Base-by-base conservation (phyloP, 2,888 invertebrate genomes). In the Thalpophila matura region DNA sequence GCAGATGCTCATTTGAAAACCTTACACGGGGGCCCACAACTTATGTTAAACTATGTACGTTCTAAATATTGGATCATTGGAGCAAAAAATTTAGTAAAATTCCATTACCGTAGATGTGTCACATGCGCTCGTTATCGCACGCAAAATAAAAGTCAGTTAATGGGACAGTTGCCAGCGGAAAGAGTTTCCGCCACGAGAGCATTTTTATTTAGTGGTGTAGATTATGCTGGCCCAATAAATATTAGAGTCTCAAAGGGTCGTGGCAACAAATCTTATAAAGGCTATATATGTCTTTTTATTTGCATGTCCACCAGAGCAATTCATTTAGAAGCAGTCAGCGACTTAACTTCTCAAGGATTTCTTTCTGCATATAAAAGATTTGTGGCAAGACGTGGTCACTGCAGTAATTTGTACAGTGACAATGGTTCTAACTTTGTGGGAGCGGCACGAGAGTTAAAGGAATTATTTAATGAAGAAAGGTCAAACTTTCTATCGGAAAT, bases 181-280 rank as follows among this genome's bases (percentile, higher is more conserved):
- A 29, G 29, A 29, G 29, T 29, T 3, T 10, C 29, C 7, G 10
- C 12, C 2, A 12, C 12, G 2, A 29, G 29, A 29, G 4, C 45
- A 1, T 45, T 45, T 29, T 12, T 45, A 12, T 1, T 10, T 12
- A 45, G 29, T 18, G 45, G 45, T 3, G 27, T 45, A 1, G 45
- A 45, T 18, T 45, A 29, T n/a, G 45, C 45, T 1, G 45, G 45
- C 0, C 45, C 45, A 0, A 45, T 45, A 7, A 45, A 6, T 18
- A 29, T 45, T 6, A 10, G 45, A 12, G 5, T 27, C 10, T 45
- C 43, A 27, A 45, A 45, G 6, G 29, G 42, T 40, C 40, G 40
- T 2, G 22, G 40, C 1, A 20, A 40, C 1, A 26, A 26, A 2
- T 42, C 45, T 1, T 45, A 20, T 1, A 45, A 45, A 10, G 35